Evolutionary conservation across 92 coral and sea anemone species (phyloP).

Genomic region (Meandrina meandrites): DNA sequence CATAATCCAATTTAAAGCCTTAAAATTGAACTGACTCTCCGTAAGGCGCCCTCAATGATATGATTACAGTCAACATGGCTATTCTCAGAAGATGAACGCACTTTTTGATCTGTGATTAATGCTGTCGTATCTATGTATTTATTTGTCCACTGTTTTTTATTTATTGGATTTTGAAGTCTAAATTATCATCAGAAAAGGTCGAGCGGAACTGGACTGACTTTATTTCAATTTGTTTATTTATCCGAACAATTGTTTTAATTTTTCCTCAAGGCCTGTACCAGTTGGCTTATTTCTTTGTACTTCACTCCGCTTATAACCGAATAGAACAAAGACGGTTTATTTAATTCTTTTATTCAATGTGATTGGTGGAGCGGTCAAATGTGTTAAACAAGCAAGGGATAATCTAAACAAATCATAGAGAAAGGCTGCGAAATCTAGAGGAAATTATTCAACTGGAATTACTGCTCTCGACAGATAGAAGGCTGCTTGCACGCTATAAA

Average conservation of each 20-base stretch:
- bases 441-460: conserved; percentile 1
- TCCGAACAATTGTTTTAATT: not conserved
- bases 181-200: not conserved
- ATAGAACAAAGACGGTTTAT: conserved; percentile 7
- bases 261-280: not conserved
- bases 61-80: no score
- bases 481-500: not conserved
- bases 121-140: not conserved
- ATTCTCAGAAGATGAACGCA: not conserved
- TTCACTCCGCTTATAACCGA: not conserved
- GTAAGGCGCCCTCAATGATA: no score
- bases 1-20: not conserved
- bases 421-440: conserved; percentile 3
- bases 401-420: conserved; percentile 20
- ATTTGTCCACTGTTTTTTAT: not conserved
- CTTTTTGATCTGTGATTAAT: not conserved
- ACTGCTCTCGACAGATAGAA: not conserved
- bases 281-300: not conserved
- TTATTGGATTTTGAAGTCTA: not conserved
- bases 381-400: conserved; percentile 28
- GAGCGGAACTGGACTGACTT: not conserved
- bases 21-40: no score
- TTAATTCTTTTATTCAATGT: not conserved
- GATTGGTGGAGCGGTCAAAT: conserved; percentile 28
- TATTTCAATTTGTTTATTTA: not conserved